Base-by-base conservation (phyloP, 2,888 invertebrate species). In the Deroplatys truncata region DNA sequence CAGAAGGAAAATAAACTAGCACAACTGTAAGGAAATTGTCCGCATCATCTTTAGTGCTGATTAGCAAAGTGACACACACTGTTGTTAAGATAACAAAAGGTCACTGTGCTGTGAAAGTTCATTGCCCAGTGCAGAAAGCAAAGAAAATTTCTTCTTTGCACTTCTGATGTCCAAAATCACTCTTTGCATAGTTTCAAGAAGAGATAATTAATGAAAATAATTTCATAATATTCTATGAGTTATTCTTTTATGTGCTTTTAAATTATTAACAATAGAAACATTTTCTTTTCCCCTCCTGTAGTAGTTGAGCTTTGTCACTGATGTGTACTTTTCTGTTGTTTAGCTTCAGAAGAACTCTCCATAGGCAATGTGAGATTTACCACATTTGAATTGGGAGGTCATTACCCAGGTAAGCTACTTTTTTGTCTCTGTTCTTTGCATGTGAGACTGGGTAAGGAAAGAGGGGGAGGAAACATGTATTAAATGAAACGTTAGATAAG, bases 361-460 rank as follows among this genome's bases (percentile, higher is more conserved):
- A 99, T 99, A 95, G 99, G 99, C 92, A 99, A 98, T 93, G 99
- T 99, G 97, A 97, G 98, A 93, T 99, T 99, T 95, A 99, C 99
- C 92, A 99, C 99, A 92, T 99, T 99, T 95, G 99, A 99, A 95
- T 96, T 99, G 93, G 99, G 99, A 93, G 99, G 99, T 92, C 99
- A 99, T 95, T 96, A 97, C 94, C 99, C 99, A 96, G 96, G 96
- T 96, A 94, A 93, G 90, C 82, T 82, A 20, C 84, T 72, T 72
- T n/a, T 72, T 72, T 16, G 20, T 25, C 9, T 25, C 25, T 20
- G 56, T 20, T n/a, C 28, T 56, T 84, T 84, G 28, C 84, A 35
- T 29, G 8, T 84, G 43, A 88, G 56, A 72, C 25, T 72, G 56
- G 4, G 25, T 25, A 72, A 72, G 0, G 4, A 2, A 56, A 72